Conservation (phyloP, 2,113 vertebrate genomes). For the Morone chrysops region DNA sequence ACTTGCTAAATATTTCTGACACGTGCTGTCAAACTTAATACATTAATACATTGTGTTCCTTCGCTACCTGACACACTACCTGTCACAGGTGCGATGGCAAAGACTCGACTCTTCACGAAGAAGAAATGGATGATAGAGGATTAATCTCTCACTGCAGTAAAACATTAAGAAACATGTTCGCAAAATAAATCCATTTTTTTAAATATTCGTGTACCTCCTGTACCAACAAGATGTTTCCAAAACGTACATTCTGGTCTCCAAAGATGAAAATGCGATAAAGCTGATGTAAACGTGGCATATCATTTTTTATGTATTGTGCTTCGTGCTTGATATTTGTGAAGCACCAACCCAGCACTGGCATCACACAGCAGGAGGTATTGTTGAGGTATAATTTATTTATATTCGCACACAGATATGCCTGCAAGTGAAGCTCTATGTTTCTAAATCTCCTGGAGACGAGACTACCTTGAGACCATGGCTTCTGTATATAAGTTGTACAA, state of each 20-base stretch:
- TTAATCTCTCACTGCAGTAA: slow-evolving; percentile 3
- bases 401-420: slow-evolving; percentile 45
- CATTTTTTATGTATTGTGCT: slow-evolving; percentile 21
- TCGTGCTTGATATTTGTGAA: slow-evolving; percentile 49
- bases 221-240: slow-evolving; percentile 4
- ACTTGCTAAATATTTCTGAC: slow-evolving; percentile 20
- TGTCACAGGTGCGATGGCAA: neutral
- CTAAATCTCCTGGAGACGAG: slow-evolving; percentile 10
- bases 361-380: slow-evolving; percentile 30
- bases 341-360: slow-evolving; percentile 56
- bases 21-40: neutral
- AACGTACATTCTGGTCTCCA: slow-evolving; percentile 34
- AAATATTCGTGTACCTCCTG: neutral
- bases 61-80: too few relatives aligned
- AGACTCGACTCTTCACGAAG: neutral
- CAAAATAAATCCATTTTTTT: too few relatives aligned
- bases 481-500: slow-evolving; percentile 78
- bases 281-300: slow-evolving; percentile 9
- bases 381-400: slow-evolving; percentile 43
- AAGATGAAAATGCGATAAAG: slow-evolving; percentile 33
- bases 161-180: neutral
- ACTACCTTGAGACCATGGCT: slow-evolving; percentile 37
- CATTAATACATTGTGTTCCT: slow-evolving; percentile 28
- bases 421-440: slow-evolving; percentile 51
- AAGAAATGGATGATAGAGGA: neutral